Evolutionary conservation across 2,113 vertebrate species (phyloP), one percentile per base, ranked within the genome.

Genomic region (Phrynosoma platyrhinos): DNA sequence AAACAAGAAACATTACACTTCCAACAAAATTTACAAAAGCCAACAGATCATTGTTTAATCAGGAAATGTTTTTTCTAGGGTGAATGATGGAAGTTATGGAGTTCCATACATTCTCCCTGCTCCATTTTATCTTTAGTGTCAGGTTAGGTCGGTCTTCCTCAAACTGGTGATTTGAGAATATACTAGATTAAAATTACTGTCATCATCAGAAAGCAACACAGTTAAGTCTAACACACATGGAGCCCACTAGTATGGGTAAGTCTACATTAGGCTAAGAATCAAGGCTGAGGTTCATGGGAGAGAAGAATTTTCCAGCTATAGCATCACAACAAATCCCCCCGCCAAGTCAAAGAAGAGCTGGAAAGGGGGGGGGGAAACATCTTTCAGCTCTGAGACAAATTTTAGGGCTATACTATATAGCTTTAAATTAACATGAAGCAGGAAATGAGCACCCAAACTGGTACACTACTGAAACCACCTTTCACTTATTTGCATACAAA

Each of bases 401-500:
- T 62, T 85, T 8, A 85, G 32, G 53, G 6, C 27, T 77, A 36
- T 52, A 47, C 42, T 68, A 32, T 12, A 78, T 40, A 66, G 23
- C 14, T 27, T 36, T 18, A 36, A 3, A 40, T 21, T 10, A 68
- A 86, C 7, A n/a, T 20, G 9, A 78, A 78, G 12, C 62, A 86
- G 36, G 25, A 66, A 68, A 12, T 2, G 14, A 2, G 5, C 62
- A 69, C 52, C 42, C 40, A 52, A 68, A 12, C 18, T 47, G 27
- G 18, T 25, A 68, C 27, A n/a, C 25, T 23, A 13, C 18, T 27
- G 52, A 62, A 78, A 86, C 68, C 30, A 14, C 32, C 30, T 86
- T 86, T 32, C 84, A 68, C 20, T 79, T 52, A 27, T 86, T 79
- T 79, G 62, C 62, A 86, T 68, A 79, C 25, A 10, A 72, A 84